phyloP scores from a whole-genome alignment of 53 echinoderm and acorn worm genomes.

The Holothuria leucospilota region DNA sequence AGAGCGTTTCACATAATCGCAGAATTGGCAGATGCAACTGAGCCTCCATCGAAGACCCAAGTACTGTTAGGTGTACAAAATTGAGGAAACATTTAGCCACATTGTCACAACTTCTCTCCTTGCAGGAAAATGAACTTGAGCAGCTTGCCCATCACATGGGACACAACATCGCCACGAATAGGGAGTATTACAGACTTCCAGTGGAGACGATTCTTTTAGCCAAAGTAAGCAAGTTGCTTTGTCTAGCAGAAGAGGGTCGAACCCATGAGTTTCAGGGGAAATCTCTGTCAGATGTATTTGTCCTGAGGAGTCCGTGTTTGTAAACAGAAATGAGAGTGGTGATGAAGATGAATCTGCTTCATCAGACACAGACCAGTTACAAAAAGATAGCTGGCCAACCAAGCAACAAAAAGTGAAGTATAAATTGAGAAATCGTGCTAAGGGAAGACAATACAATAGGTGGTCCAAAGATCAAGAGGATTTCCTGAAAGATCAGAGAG shows the following conservation, averaged over 20 bases:
- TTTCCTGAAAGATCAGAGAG: background rate
- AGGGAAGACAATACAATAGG: background rate
- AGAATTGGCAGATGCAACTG: constrained; percentile 19
- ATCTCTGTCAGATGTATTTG: constrained; percentile 41
- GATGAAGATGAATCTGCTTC: background rate
- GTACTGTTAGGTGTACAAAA: constrained; percentile 4
- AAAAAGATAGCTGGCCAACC: background rate
- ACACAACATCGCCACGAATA: constrained; percentile 42
- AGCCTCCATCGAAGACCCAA: constrained; percentile 2
- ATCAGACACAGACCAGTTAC: background rate
- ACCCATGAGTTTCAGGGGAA: constrained; percentile 12
- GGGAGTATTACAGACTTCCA: constrained; percentile 58
- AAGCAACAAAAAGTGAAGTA: background rate
- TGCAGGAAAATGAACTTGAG: constrained; percentile 62
- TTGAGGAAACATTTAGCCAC: constrained; percentile 18
- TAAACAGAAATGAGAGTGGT: background rate
- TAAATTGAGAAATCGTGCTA: background rate
- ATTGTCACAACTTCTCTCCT: constrained; percentile 42
- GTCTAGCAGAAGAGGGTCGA: constrained; percentile 36
- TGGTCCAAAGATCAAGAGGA: constrained; percentile 1
- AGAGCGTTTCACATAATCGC: background rate
- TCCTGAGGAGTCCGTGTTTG: background rate
- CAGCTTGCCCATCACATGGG: constrained; percentile 69
- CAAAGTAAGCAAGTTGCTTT: constrained; percentile 58
- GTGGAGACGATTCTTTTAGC: constrained; percentile 51